Evolutionary conservation across 2,113 vertebrate species (phyloP).

Genomic region (Brachirus orientalis): DNA sequence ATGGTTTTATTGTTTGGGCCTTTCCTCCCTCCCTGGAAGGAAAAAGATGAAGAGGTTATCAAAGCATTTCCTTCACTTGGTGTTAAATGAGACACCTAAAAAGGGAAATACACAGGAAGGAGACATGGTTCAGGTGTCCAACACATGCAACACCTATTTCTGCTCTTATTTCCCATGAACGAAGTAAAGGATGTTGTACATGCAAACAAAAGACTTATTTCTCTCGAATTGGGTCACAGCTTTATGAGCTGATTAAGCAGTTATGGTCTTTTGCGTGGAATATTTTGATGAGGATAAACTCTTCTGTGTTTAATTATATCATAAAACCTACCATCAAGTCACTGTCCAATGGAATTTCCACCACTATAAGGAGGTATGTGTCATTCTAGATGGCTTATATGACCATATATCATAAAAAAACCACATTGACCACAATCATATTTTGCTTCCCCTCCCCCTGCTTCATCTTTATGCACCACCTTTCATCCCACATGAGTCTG

Average conservation of each 20-base stretch:
- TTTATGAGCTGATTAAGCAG: no score
- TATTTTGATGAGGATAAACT: no score
- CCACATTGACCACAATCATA: background rate
- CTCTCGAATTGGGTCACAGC: no score
- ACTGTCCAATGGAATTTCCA: background rate
- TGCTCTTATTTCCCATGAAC: no score
- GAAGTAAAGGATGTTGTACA: no score
- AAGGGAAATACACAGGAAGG: background rate
- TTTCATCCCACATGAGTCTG: background rate
- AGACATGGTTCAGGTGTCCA: background rate
- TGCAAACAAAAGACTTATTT: no score
- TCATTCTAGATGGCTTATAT: background rate
- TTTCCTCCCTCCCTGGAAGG: background rate
- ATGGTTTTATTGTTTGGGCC: background rate
- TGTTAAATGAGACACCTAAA: background rate
- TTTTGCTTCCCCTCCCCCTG: no score
- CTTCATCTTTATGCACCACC: no score
- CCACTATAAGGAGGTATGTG: background rate
- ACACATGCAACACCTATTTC: background rate
- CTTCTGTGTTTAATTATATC: background rate
- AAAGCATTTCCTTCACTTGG: constrained; percentile 16
- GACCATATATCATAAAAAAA: background rate
- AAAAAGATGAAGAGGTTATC: constrained; percentile 21
- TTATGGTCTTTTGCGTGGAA: no score
- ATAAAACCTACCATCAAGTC: background rate